Evolutionary conservation across 2,113 vertebrate species (phyloP), one percentile per base, ranked within the genome.

Genomic region (Indicator maculatus): DNA sequence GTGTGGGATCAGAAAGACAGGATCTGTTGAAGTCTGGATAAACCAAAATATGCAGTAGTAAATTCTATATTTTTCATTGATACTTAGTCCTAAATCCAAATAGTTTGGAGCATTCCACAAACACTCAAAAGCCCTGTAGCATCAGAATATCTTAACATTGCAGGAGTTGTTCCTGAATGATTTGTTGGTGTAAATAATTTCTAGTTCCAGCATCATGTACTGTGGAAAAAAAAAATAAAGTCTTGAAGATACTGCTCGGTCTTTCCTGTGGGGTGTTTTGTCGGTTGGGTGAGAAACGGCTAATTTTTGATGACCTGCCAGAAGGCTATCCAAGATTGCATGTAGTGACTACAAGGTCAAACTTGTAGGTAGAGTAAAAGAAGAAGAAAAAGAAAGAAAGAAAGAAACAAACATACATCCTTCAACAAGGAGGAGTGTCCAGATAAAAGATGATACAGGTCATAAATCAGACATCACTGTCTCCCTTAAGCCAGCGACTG

Each of bases 381-480:
- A 58, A 58, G 16, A 26, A 76, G 12, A 64, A 66, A 5, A 58
- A 58, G 16, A 26, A 76, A 11, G 60, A 66, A 5, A 4, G 45
- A 56, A 55, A 28, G 3, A 52, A 30, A 56, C 16, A 70, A 79
- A 73, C 76, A 72, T 66, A 44, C 63, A 26, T 21, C 45, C 31
- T 23, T 52, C 20, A 92, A 27, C 24, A 61, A 33, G 83, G 41
- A 77, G 33, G 56, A 55, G 16, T 66, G 59, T 87, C 50, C 74
- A 89, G 73, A 73, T 85, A 66, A 81, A 82, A 73, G 19, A 74
- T 38, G 12, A 90, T 71, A 73, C 88, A 91, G 5, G 4, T 87
- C 82, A 89, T 74, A 96, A 91, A 87, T 89, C 79, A 93, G 82
- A 89, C 69, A 92, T 88, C 70, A 84, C 33, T 2, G 0, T 44